Percentiles rank a stretch among this genome's conserved stretches.
Conservation (phyloP, 1,140 invertebrate genomes). For the Drosophila oshimai region DNA sequence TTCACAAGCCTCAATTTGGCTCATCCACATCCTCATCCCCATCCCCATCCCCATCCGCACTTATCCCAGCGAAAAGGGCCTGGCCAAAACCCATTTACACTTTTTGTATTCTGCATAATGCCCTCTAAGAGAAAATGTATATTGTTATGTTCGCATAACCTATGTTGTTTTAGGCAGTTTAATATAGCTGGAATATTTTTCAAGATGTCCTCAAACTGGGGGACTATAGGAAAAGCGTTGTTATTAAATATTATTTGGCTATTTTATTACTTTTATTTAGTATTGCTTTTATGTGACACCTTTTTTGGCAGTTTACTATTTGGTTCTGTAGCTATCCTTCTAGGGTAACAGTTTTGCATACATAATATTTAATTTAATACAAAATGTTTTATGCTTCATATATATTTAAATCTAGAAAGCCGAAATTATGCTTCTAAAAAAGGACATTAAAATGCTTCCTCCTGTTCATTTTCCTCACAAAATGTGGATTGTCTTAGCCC, state of each 20-base stretch:
- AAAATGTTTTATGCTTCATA: too few relatives aligned
- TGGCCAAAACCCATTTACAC: slow-evolving; percentile 68
- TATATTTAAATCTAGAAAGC: too few relatives aligned
- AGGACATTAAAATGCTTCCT: too few relatives aligned
- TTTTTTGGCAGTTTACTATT: too few relatives aligned
- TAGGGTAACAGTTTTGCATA: too few relatives aligned
- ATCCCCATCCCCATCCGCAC: slow-evolving; percentile 1
- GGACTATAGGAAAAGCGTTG: background rate
- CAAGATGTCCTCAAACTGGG: background rate
- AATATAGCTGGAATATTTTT: slow-evolving; percentile 11
- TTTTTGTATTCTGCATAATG: slow-evolving; percentile 49
- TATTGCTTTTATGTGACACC: background rate
- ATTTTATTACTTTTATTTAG: slow-evolving; percentile 3
- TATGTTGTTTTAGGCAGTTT: slow-evolving; percentile 28
- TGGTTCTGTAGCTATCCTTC: too few relatives aligned
- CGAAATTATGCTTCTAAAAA: too few relatives aligned
- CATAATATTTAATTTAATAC: too few relatives aligned
- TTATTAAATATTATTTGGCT: slow-evolving; percentile 15
- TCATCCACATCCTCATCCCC: background rate
- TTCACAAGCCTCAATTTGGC: background rate
- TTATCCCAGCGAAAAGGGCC: slow-evolving; percentile 20
- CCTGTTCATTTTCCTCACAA: too few relatives aligned
- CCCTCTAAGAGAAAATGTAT: slow-evolving; percentile 26
- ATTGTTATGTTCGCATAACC: slow-evolving; percentile 28
- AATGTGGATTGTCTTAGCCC: too few relatives aligned